These are phyloP conservation scores for Papilio aristodemus DNA, from an alignment of 1,140 invertebrate species.

Conservation along the genomic window DNA sequence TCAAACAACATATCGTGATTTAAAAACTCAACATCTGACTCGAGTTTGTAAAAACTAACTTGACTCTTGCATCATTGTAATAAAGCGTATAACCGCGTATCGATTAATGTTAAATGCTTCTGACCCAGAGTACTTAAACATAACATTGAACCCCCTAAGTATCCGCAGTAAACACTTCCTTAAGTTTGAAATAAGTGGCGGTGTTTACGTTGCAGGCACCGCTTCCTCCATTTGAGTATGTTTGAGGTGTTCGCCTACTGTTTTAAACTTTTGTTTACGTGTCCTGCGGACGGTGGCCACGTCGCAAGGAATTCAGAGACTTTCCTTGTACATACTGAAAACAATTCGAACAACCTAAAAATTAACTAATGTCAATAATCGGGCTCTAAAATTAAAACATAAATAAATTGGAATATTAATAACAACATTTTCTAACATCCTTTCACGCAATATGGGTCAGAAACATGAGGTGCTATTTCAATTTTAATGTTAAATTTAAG, in stretches of 20 bases:
- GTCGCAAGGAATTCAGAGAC: background rate
- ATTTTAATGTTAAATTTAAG: no score
- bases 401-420: no score
- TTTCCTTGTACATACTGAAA: background rate
- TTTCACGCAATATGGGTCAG: no score
- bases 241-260: conserved; percentile 24
- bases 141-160: conserved; percentile 29
- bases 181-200: conserved; percentile 28
- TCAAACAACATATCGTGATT: conserved; percentile 18
- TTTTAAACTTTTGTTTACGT: conserved; percentile 30
- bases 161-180: conserved; percentile 28
- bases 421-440: no score
- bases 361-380: no score
- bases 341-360: no score
- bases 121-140: conserved; percentile 9
- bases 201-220: conserved; percentile 20
- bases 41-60: background rate
- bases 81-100: background rate
- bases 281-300: conserved; percentile 7
- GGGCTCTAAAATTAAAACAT: no score
- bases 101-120: background rate
- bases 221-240: conserved; percentile 23
- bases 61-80: background rate
- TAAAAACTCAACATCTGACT: background rate
- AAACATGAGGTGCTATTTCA: no score